Evolutionary conservation across 2,888 invertebrate species (phyloP).

Genomic region (Sceliomorpha sp.): DNA sequence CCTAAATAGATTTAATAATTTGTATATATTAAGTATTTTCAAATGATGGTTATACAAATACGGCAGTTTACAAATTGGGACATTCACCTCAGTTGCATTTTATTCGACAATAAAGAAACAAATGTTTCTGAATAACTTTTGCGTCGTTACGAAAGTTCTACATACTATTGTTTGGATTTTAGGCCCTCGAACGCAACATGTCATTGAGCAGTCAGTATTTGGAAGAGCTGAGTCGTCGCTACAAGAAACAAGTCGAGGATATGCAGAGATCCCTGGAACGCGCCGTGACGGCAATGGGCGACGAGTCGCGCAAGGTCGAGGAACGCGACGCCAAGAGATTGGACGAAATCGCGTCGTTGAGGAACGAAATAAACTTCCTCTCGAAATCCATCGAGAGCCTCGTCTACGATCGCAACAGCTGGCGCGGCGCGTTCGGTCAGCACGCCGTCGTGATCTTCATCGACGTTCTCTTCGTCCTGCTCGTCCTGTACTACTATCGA

Average conservation of each 20-base stretch:
- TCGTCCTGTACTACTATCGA: slow-evolving; percentile 82
- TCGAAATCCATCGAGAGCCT: slow-evolving; percentile 83
- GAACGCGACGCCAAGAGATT: slow-evolving; percentile 89
- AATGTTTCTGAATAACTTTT: too few relatives aligned
- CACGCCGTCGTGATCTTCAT: slow-evolving; percentile 81
- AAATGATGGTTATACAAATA: too few relatives aligned
- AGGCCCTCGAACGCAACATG: slow-evolving; percentile 97
- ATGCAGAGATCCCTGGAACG: slow-evolving; percentile 92
- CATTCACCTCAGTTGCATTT: too few relatives aligned
- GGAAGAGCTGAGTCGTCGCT: slow-evolving; percentile 96
- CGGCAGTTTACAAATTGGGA: too few relatives aligned
- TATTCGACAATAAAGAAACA: too few relatives aligned
- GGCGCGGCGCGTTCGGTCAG: slow-evolving; percentile 83
- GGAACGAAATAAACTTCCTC: slow-evolving; percentile 85
- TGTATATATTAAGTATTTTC: too few relatives aligned
- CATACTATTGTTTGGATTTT: too few relatives aligned
- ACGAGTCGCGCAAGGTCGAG: slow-evolving; percentile 86
- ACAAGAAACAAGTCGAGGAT: slow-evolving; percentile 98
- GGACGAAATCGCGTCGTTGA: slow-evolving; percentile 87
- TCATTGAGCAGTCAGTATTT: slow-evolving; percentile 97
- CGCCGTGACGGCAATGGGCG: slow-evolving; percentile 87
- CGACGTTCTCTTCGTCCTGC: slow-evolving; percentile 81
- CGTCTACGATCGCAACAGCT: slow-evolving; percentile 84
- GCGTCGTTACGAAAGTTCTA: too few relatives aligned
- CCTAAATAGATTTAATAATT: too few relatives aligned